Base-by-base conservation (phyloP, 2,113 vertebrate species). In the Chionomys nivalis region DNA sequence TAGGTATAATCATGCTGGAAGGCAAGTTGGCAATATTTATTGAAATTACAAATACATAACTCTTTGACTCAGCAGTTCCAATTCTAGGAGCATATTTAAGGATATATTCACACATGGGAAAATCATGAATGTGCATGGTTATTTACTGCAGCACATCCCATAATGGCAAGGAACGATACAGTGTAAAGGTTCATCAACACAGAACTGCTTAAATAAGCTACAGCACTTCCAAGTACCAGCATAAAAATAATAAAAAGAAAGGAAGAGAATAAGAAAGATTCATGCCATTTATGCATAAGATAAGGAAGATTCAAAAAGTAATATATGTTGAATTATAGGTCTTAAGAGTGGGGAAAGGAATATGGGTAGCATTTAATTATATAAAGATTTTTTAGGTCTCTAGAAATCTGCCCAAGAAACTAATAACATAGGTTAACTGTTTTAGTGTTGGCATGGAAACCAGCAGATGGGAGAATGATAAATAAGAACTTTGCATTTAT, bases 61-160 rank as follows among this genome's bases (percentile, higher is more conserved):
- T 97, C 96, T 94, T 97, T 98, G 97, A 98, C 97, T 98, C 97
- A 98, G 97, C 97, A 97, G 82, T 96, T 97, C 91, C 68, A 97
- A 89, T 81, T 97, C 72, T 91, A 88, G 75, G 63, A 97, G 86
- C 92, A 94, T 93, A 89, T 87, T 89, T 91, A 88, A 86, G 95
- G 96, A 95, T 89, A 95, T 21, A 94, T 87, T 95, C 94, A 92
- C 70, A 97, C 66, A 85, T 93, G 91, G 86, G 95, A 75, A 96
- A 97, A 87, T 95, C 91, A 96, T 95, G 73, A 97, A 90, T 95
- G 93, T 95, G 89, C 77, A 89, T 36, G 52, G 36, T 94, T 96
- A 87, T 89, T 94, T 95, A 87, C 52, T 94, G 89, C 73, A 94
- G 79, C 52, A 93, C 12, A 87, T 95, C 28, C 79, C 91, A 31